phyloP scores from a whole-genome alignment of 2,888 invertebrate species.

The Drosophila parthenogenetica region DNA sequence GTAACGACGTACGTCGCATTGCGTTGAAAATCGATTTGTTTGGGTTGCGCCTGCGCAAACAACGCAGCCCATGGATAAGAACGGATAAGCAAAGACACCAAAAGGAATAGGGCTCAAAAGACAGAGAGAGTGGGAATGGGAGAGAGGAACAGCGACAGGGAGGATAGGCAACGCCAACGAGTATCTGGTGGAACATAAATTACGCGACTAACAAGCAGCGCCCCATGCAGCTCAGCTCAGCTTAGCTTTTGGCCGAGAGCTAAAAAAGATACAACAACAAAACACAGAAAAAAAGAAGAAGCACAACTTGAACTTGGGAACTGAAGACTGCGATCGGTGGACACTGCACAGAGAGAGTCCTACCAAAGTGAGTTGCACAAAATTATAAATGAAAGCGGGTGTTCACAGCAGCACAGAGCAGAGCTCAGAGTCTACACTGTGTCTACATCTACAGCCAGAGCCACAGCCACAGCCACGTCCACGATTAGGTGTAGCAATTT shows the following conservation, averaged over 20 bases:
- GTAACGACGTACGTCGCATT: constrained; percentile 69
- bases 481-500: constrained; percentile 80
- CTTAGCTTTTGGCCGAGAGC: constrained; percentile 55
- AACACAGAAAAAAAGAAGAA: constrained; percentile 2
- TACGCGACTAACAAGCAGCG: constrained; percentile 84
- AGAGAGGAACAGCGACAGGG: constrained; percentile 9
- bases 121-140: constrained; percentile 45
- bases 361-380: constrained; percentile 76
- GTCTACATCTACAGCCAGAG: constrained; percentile 15
- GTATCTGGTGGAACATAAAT: constrained; percentile 84
- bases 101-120: constrained; percentile 71
- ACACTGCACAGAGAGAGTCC: constrained; percentile 9
- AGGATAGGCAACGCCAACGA: constrained; percentile 77
- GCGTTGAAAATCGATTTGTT: constrained; percentile 85
- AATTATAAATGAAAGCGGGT: constrained; percentile 81
- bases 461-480: constrained; percentile 51
- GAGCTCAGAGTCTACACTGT: constrained; percentile 20
- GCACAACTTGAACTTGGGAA: constrained; percentile 59
- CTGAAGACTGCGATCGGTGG: constrained; percentile 30
- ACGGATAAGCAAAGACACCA: constrained; percentile 63
- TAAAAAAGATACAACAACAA: constrained; percentile 66
- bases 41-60: constrained; percentile 84
- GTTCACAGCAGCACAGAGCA: constrained; percentile 47
- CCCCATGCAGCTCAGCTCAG: constrained; percentile 64
- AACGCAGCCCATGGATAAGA: constrained; percentile 79